Evolutionary conservation across 1,140 invertebrate genomes (phyloP), one percentile per base, ranked within the genome.

Genomic region (Uloborus diversus): DNA sequence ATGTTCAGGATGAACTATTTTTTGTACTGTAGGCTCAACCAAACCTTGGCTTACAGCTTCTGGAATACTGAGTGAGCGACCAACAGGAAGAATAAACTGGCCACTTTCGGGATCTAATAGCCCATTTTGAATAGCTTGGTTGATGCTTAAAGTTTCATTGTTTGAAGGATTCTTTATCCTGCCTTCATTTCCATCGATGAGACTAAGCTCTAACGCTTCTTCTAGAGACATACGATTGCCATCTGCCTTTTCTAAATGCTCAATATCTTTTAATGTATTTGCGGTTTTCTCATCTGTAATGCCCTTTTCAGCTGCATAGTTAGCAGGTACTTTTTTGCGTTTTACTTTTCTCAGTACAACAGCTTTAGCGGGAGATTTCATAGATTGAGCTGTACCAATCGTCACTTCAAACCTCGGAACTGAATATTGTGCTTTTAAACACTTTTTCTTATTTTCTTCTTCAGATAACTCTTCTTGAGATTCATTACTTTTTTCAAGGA

Each of bases 1-100:
- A 23, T 93, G 94, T 89, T 96, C 94, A 9, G 96, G 96, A 87
- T 98, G 95, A 71, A 96, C 91, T 81, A 98, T 93, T 86, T 92
- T 93, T 70, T 92, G 91, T 42, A 91, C 91, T 23, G 89, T 84
- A n/a, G 90, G 88, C 86, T 96, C 92, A 80, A 95, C 90, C 17
- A 97, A 88, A 75, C 95, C 96, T 87, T 95, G 94, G 81, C 91
- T 89, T 53, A 94, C 89, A 68, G 96, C 87, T 87, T 93, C 93
- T 20, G 94, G 92, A 79, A 97, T 87, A 25, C 93, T 92, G 35
- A 97, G 86, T 85, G 92, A 93, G 84, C 91, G 91, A 49, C 91
- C 94, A 81, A 95, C 85, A 35, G 96, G 94, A 83, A 97, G 89
- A 33, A 97, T 87, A 73, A 93, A 85, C 85, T 94, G 90, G 84